Base-by-base conservation (phyloP, 2,888 invertebrate genomes). In the Vannuccia rotundouncinata region DNA sequence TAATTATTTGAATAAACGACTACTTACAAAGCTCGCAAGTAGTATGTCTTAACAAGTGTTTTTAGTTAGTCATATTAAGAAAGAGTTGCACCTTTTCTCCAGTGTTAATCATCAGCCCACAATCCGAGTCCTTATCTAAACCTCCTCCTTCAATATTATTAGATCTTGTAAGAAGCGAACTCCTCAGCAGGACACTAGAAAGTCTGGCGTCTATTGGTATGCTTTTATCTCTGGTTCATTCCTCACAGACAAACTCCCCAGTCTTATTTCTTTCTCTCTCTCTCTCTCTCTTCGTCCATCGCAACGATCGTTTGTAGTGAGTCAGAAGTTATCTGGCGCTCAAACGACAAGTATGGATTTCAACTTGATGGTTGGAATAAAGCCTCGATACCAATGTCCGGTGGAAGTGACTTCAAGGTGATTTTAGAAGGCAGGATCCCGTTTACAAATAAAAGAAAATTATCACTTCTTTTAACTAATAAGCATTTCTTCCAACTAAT, bases 131-230 rank as follows among this genome's bases (percentile, higher is more conserved):
- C 5, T 10, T 17, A n/a, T n/a, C n/a, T n/a, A n/a, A n/a, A n/a
- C n/a, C n/a, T n/a, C n/a, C n/a, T n/a, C n/a, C n/a, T n/a, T n/a
- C n/a, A n/a, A n/a, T n/a, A 59, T 75, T 75, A 29, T 1, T 77
- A 78, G 78, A 28, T 78, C 78, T 74, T 78, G 78, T 29, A 59
- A 78, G 17, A 22, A 74, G 28, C 59, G 78, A 27, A 31, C 76
- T 28, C 22, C 17, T 77, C 22, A 78, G 25, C 74, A 25, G 13
- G 78, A 78, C 1, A 78, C 78, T 77, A 29, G 28, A 73, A 66
- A 78, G n/a, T n/a, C 78, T 22, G 78, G 78, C 22, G 78, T 78
- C 5, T 78, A 25, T 28, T 78, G 78, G 78, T 78, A 78, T 29
- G 75, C n/a, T 22, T 73, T 10, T 66, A n/a, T n/a, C n/a, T n/a